These are phyloP conservation scores for Semnornis frantzii DNA, from an alignment of 2,113 vertebrate genomes.

Conservation along the genomic window DNA sequence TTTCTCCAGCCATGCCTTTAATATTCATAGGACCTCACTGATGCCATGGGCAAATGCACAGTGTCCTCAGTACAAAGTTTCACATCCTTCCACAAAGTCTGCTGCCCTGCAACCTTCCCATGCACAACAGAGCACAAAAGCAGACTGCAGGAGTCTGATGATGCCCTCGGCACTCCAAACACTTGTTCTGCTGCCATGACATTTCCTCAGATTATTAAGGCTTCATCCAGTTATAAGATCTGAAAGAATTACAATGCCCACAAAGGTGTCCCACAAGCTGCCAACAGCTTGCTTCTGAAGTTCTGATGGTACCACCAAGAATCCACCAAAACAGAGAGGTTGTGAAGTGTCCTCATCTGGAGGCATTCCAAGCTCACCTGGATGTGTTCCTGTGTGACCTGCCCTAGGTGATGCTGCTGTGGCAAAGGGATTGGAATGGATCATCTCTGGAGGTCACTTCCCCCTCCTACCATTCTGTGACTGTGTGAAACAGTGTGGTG, in stretches of 20 bases:
- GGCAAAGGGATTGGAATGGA: too few relatives aligned
- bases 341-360: too few relatives aligned
- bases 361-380: too few relatives aligned
- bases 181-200: not conserved
- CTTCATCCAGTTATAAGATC: not conserved
- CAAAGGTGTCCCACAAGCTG: not conserved
- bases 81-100: not conserved
- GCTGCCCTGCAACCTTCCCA: not conserved
- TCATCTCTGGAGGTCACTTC: too few relatives aligned
- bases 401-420: too few relatives aligned
- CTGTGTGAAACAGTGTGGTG: not conserved
- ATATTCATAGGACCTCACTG: constrained; percentile 13
- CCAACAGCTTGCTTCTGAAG: not conserved
- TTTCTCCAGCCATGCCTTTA: constrained; percentile 46
- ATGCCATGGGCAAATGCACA: not conserved
- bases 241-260: not conserved
- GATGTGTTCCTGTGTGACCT: too few relatives aligned
- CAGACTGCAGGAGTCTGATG: not conserved
- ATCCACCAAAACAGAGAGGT: not conserved
- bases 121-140: not conserved
- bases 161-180: not conserved
- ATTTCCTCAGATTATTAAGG: not conserved
- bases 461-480: too few relatives aligned
- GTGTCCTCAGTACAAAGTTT: not conserved
- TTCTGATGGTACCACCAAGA: not conserved